Base-by-base conservation (phyloP, 2,113 vertebrate species). In the Stegostoma tigrinum region DNA sequence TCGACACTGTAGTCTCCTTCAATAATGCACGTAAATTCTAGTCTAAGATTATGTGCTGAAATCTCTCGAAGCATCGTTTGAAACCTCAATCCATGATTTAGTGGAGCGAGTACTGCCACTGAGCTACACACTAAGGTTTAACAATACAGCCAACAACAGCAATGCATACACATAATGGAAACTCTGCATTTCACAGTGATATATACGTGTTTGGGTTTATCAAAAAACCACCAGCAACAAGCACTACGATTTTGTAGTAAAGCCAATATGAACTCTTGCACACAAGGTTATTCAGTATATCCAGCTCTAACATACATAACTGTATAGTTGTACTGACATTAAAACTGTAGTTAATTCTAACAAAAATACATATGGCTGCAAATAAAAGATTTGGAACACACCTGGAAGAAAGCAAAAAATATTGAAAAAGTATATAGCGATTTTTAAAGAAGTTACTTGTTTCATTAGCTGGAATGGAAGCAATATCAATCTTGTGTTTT, bases 401-500 rank as follows among this genome's bases (percentile, higher is more conserved):
- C n/a, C 38, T 66, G 61, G 61, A 93, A 66, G 34, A 91, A 64
- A 64, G 6, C 55, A 91, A 12, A 90, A 38, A 91, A 55, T 45
- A 6, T 48, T 52, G 15, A 34, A 19, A 3, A 55, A 61, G 5
- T n/a, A 17, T 38, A 5, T 34, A 91, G 19, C 66, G 23, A 23
- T 38, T 64, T 67, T 93, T 66, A 23, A 19, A 66, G 67, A 93
- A 66, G 0, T 15, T 38, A 66, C 23, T 93, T 10, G 45, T 87
- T 38, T 93, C 55, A 93, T 64, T 70, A 72, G 42, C 38, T 95
- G 42, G 6, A 52, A 72, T 45, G 38, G 67, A 95, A 52, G 45
- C 94, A 72, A 95, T 27, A 72, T 94, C 21, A 94, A 94, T 70
- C 67, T 95, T 42, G 72, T 72, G 72, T 30, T 34, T 95, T 95